These are phyloP conservation scores for Ormyrus pomaceus DNA, from an alignment of 2,888 invertebrate species.

Conservation along the genomic window DNA sequence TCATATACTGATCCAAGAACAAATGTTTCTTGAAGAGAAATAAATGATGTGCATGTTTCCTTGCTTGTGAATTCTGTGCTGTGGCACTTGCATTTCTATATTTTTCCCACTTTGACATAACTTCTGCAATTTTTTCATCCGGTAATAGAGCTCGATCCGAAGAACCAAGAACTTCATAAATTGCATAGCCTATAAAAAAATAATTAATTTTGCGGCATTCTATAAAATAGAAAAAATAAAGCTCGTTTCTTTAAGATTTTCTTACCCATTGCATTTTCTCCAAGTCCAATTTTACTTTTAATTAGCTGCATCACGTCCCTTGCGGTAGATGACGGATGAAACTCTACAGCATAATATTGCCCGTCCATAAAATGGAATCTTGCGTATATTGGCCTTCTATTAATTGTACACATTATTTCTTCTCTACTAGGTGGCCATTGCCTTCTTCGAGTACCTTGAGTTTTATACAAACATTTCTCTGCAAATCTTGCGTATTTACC, in stretches of 20 bases:
- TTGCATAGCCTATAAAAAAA: slow-evolving; percentile 84
- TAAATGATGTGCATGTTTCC: slow-evolving; percentile 80
- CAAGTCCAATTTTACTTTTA: slow-evolving; percentile 91
- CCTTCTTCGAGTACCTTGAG: slow-evolving; percentile 86
- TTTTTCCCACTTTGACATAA: slow-evolving; percentile 96
- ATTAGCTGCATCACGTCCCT: slow-evolving; percentile 92
- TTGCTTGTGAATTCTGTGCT: slow-evolving; percentile 78
- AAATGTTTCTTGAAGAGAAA: slow-evolving; percentile 90
- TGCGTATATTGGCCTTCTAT: slow-evolving; percentile 92
- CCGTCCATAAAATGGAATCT: slow-evolving; percentile 95
- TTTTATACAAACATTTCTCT: slow-evolving; percentile 87
- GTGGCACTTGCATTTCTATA: slow-evolving; percentile 85
- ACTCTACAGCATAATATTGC: slow-evolving; percentile 95
- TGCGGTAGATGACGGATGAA: slow-evolving; percentile 95
- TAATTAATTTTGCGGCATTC: neutral
- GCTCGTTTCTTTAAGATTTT: neutral
- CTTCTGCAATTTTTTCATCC: slow-evolving; percentile 94
- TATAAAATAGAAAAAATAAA: neutral
- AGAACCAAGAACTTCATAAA: slow-evolving; percentile 93
- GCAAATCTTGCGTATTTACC: slow-evolving; percentile 96
- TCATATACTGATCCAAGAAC: slow-evolving; percentile 87
- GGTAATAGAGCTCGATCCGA: slow-evolving; percentile 90
- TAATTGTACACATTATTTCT: slow-evolving; percentile 94
- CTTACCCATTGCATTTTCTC: slow-evolving; percentile 84
- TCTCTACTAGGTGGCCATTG: slow-evolving; percentile 94